Evolutionary conservation across 2,797 vertebrate species (phyloP).

Genomic region (Rallus crepitans): DNA sequence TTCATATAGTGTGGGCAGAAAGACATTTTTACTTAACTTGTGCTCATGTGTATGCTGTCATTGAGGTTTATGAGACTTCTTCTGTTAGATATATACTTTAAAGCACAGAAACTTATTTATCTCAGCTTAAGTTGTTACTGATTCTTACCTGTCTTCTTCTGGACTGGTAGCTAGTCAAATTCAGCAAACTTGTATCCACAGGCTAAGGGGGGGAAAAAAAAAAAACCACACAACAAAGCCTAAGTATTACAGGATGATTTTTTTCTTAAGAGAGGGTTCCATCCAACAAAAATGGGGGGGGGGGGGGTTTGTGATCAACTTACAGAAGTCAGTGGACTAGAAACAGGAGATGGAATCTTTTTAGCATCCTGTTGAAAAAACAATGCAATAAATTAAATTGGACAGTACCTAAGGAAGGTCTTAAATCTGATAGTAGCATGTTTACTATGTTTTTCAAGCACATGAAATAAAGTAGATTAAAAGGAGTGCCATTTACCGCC

Average conservation of each 20-base stretch:
- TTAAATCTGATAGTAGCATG: not conserved
- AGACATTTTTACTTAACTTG: not conserved
- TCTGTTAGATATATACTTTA: not conserved
- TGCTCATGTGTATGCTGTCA: not conserved
- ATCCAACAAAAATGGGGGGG: not conserved
- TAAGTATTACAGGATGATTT: not conserved
- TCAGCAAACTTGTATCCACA: slow-evolving; percentile 82
- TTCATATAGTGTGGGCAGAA: not conserved
- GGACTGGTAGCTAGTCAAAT: slow-evolving; percentile 78
- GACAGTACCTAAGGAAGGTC: not conserved
- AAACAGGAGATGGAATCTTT: slow-evolving; percentile 89
- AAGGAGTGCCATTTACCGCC: slow-evolving; percentile 82
- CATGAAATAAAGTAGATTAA: not conserved
- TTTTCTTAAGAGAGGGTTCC: not conserved
- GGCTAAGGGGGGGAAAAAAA: slow-evolving; percentile 76
- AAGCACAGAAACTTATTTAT: not conserved
- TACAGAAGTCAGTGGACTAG: slow-evolving; percentile 87
- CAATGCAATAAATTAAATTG: not conserved
- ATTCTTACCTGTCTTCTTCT: slow-evolving; percentile 89
- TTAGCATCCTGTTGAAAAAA: slow-evolving; percentile 90
- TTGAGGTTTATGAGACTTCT: not conserved
- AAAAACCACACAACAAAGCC: not conserved
- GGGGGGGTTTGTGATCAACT: slow-evolving; percentile 67
- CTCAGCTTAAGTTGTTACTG: not conserved
- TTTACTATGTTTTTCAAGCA: not conserved